Conservation (phyloP, 2,888 invertebrate genomes). For the Megalurothrips usitatus region DNA sequence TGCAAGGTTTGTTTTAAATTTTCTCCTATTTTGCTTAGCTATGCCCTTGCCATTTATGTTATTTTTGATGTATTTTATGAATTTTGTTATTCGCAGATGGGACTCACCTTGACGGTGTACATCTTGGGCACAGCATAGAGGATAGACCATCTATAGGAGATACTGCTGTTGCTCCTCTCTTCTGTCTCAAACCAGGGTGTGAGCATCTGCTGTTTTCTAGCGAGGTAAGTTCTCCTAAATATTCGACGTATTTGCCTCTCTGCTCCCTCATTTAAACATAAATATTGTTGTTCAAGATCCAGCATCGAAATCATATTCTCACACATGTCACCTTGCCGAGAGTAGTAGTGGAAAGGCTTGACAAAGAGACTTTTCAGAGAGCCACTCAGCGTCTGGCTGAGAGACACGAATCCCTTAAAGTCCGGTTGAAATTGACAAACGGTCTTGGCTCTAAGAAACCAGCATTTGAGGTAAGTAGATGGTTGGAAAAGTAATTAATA, state of each 20-base stretch:
- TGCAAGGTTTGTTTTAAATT: slow-evolving; percentile 12
- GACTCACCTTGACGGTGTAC: neutral
- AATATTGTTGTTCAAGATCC: neutral
- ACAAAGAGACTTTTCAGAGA: neutral
- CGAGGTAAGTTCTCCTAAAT: neutral
- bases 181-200: neutral
- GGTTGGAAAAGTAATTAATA: no score
- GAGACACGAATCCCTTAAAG: neutral
- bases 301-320: neutral
- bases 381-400: neutral
- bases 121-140: neutral
- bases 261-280: no score
- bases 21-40: neutral
- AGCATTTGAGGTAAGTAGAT: neutral
- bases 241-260: no score
- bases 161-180: neutral
- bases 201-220: neutral
- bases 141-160: neutral
- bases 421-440: slow-evolving; percentile 2
- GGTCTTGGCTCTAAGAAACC: neutral
- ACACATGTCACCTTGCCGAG: neutral
- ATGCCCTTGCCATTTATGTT: neutral
- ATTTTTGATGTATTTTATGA: neutral
- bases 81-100: neutral
- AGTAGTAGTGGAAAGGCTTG: neutral